Base-by-base conservation (phyloP, 2,113 vertebrate genomes). In the Stegastes partitus region DNA sequence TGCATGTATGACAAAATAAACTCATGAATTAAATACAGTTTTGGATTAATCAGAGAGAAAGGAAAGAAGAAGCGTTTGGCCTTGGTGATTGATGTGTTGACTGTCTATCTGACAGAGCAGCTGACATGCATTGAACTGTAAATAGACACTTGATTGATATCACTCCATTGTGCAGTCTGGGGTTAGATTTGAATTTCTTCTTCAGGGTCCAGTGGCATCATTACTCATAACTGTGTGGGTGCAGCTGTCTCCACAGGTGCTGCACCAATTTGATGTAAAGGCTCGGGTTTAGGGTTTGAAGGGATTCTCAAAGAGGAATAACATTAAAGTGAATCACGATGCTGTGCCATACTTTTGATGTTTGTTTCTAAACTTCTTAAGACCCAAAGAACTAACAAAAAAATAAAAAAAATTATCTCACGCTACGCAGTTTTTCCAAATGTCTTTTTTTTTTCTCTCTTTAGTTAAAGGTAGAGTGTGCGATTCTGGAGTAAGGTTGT, bases 131-230 rank as follows among this genome's bases (percentile, higher is more conserved):
- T 54, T 63, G 58, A 51, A 81, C 73, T 79, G 74, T 79, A 85
- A 86, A 74, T 77, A 69, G 31, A 78, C 78, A 68, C 57, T 73
- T 84, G 89, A 89, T 81, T 84, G 79, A 87, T 91, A 56, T 44
- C 37, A n/a, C 57, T 58, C 28, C 61, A 67, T 82, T 55, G 54
- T 84, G 58, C 34, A 45, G 53, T 79, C 45, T 54, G 63, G 57
- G 51, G 34, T 77, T 53, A 50, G 54, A 26, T 82, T 67, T 82
- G 59, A 73, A 56, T 83, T 63, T 82, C 37, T 74, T 87, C 73
- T 83, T 80, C 62, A 45, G 11, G 49, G 55, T 77, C 68, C 64
- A 65, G 39, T 55, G 37, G 70, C 47, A 69, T 87, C 82, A 87
- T 91, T 77, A 84, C 72, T 90, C 81, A 76, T 26, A 39, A 58